Percentiles rank a stretch among this genome's conserved stretches.
Evolutionary conservation across 2,797 vertebrate species (phyloP).

Genomic region (Alouatta caraya): DNA sequence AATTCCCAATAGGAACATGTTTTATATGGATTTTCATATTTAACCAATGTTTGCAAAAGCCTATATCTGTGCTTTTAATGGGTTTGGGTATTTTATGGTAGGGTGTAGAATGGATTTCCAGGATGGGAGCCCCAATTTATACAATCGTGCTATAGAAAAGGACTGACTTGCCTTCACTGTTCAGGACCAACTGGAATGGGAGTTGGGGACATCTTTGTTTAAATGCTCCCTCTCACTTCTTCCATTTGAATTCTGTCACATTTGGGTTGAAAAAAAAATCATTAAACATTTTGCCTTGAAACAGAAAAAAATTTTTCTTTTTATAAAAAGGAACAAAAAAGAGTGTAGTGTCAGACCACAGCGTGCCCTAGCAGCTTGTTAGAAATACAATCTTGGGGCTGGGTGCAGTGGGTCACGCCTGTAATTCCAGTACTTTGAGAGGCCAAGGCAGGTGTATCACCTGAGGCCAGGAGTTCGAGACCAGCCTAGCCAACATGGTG

Average conservation of each 20-base stretch:
- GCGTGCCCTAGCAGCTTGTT: rapidly evolving
- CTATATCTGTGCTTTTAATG: not conserved
- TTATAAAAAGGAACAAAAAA: no score
- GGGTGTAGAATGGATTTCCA: not conserved
- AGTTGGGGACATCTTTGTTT: not conserved
- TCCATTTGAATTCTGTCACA: not conserved
- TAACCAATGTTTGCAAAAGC: not conserved
- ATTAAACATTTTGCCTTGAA: not conserved
- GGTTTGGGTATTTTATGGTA: not conserved
- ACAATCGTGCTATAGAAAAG: not conserved
- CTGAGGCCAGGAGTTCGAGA: no score
- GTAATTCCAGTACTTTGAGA: no score
- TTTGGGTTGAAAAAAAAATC: not conserved
- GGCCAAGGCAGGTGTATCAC: no score
- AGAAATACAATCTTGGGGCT: not conserved
- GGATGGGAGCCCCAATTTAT: not conserved
- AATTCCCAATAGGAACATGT: not conserved
- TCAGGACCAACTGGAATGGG: not conserved
- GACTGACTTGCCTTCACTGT: not conserved
- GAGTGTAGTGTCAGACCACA: no score
- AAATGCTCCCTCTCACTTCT: no score
- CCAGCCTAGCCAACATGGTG: no score
- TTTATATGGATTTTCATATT: not conserved
- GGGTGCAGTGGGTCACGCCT: rapidly evolving
- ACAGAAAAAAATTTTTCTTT: no score